A percentile compares a stretch with the other conserved stretches of the same genome.
phyloP scores from a whole-genome alignment of 2,113 vertebrate genomes.

The Platanista minor region DNA sequence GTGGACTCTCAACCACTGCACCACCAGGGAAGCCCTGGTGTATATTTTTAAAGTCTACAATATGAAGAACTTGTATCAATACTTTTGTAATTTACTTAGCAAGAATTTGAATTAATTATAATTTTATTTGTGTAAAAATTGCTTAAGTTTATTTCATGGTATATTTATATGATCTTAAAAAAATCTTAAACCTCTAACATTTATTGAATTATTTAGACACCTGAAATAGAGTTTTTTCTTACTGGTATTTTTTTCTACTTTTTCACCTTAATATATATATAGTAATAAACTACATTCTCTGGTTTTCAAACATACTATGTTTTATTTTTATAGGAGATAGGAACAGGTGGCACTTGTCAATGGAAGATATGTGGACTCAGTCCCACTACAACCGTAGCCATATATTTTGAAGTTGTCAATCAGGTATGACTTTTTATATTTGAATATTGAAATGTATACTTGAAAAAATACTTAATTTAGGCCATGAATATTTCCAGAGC shows the following conservation, averaged over 20 bases:
- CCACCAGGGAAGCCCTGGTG: too few species aligned
- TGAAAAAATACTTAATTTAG: not conserved
- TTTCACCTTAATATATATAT: not conserved
- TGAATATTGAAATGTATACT: slow-evolving; percentile 17
- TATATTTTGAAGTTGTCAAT: slow-evolving; percentile 98
- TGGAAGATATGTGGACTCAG: slow-evolving; percentile 98
- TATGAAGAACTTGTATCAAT: slow-evolving; percentile 7
- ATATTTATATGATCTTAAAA: not conserved
- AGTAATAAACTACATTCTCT: slow-evolving; percentile 5
- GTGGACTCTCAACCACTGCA: too few species aligned
- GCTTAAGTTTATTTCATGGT: slow-evolving; percentile 23
- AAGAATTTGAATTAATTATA: slow-evolving; percentile 16
- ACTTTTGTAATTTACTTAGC: not conserved
- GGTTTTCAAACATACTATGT: not conserved
- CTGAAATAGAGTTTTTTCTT: not conserved
- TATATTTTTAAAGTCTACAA: not conserved
- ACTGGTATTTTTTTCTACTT: not conserved
- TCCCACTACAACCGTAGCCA: slow-evolving; percentile 90
- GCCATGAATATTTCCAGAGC: not conserved
- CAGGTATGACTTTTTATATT: slow-evolving; percentile 85
- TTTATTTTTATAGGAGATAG: slow-evolving; percentile 90
- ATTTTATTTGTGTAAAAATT: slow-evolving; percentile 12
- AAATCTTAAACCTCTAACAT: not conserved
- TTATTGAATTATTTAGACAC: slow-evolving; percentile 36
- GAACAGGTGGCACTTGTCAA: slow-evolving; percentile 95